Evolutionary conservation across 2,113 vertebrate species (phyloP).

Genomic region (Oenanthe melanoleuca): DNA sequence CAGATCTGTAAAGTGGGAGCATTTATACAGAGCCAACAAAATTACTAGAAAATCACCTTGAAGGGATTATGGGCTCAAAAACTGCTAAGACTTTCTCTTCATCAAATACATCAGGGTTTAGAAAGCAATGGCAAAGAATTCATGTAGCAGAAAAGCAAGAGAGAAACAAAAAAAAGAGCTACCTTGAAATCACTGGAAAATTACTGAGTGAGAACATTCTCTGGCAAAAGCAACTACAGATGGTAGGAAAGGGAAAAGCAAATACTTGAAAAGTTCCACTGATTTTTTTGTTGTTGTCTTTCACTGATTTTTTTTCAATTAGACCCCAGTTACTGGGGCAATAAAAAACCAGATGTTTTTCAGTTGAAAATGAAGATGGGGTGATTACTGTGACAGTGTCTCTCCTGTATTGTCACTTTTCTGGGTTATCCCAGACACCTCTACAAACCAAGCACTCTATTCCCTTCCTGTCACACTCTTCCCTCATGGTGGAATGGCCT

Average conservation of each 20-base stretch:
- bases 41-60: background rate
- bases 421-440: background rate
- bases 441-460: background rate
- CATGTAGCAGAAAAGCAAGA: background rate
- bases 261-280: conserved; percentile 19
- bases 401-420: background rate
- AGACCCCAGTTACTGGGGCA: background rate
- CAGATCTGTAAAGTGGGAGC: background rate
- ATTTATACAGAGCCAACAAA: background rate
- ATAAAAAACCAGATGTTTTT: background rate
- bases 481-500: background rate
- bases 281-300: background rate
- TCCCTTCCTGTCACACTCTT: background rate
- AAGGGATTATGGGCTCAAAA: background rate
- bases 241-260: conserved; percentile 17
- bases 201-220: conserved; percentile 39
- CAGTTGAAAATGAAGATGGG: background rate
- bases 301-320: background rate
- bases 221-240: conserved; percentile 31
- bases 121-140: background rate
- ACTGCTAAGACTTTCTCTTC: background rate
- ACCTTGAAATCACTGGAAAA: conserved; percentile 58
- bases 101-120: background rate
- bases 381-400: background rate
- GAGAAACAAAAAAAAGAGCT: background rate